Base-by-base conservation (phyloP, 2,113 vertebrate genomes). In the Ceyx cyanopectus region DNA sequence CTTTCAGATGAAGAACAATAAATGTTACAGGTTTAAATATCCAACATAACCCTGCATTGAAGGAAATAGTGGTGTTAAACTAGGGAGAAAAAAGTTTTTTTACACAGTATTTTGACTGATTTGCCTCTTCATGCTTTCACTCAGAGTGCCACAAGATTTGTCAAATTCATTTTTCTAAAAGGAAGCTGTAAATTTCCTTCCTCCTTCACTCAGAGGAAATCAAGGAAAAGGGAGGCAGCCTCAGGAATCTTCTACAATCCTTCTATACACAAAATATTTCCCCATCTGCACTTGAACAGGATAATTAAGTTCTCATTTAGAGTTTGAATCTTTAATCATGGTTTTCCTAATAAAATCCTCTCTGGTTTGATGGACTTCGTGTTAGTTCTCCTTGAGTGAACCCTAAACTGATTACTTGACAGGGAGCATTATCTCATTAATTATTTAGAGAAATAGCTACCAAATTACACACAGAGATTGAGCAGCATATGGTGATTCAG, bases 361-460 rank as follows among this genome's bases (percentile, higher is more conserved):
- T 76, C 89, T 54, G n/a, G 24, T 90, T 90, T 79, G 70, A 90
- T 43, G n/a, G 74, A 87, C 56, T 69, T 93, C 56, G 54, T 65
- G 34, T 73, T 92, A 66, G 70, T 76, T 93, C 74, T 79, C 91
- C 94, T 94, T 0, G 0, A 95, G 77, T 89, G 89, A 96, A 89
- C 86, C 23, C 46, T 89, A 87, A 85, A 80, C 81, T 51, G 93
- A 93, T 95, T 95, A 92, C 84, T 69, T 92, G 79, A 90, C 70
- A 75, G 56, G 48, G 46, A 87, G 74, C 24, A 84, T 95, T 84
- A 92, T 76, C 90, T 89, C 81, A 95, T 94, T 90, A 94, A 93
- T 95, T 93, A 90, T 92, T 95, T 93, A 94, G 83, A 89, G 67
- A 89, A 93, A 90, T 74, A 89, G 54, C 92, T 85, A 92, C 75